A percentile compares a stretch with the other conserved stretches of the same genome.
Conservation (phyloP, 1,140 invertebrate species). For the Druon quercuslanigerum region DNA sequence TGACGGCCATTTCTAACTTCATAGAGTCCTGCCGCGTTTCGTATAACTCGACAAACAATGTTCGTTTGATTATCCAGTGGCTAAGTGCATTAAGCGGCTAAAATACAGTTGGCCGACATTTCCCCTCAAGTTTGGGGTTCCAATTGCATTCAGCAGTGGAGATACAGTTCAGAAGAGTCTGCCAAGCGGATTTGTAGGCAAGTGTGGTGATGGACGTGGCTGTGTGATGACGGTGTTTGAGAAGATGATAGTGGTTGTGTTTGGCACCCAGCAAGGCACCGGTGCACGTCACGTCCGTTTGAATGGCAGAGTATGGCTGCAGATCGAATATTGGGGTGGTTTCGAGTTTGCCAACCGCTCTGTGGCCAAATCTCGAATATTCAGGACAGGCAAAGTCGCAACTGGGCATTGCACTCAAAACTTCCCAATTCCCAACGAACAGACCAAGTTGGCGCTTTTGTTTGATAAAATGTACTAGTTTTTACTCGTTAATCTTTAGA, state of each 20-base stretch:
- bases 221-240: conserved; percentile 18
- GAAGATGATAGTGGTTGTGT: conserved; percentile 10
- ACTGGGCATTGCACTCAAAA: conserved; percentile 8
- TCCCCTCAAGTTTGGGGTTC: conserved; percentile 12
- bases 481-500: too few species aligned
- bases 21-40: conserved; percentile 37
- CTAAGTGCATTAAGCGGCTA: conserved; percentile 49
- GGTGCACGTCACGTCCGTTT: neutral
- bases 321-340: conserved; percentile 16
- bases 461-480: neutral
- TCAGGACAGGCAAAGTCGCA: conserved; percentile 2
- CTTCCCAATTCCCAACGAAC: neutral
- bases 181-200: neutral
- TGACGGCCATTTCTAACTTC: conserved; percentile 42
- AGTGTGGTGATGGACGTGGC: conserved; percentile 2
- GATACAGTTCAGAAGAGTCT: neutral
- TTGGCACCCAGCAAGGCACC: neutral
- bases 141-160: conserved; percentile 4
- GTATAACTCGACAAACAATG: conserved; percentile 49
- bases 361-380: neutral
- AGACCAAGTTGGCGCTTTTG: neutral
- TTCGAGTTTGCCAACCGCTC: neutral
- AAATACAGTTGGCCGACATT: conserved; percentile 32
- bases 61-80: conserved; percentile 49
- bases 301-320: neutral